Evolutionary conservation across 2,888 invertebrate genomes (phyloP), one percentile per base, ranked within the genome.

Genomic region (Dyspetes luteomarginatus): DNA sequence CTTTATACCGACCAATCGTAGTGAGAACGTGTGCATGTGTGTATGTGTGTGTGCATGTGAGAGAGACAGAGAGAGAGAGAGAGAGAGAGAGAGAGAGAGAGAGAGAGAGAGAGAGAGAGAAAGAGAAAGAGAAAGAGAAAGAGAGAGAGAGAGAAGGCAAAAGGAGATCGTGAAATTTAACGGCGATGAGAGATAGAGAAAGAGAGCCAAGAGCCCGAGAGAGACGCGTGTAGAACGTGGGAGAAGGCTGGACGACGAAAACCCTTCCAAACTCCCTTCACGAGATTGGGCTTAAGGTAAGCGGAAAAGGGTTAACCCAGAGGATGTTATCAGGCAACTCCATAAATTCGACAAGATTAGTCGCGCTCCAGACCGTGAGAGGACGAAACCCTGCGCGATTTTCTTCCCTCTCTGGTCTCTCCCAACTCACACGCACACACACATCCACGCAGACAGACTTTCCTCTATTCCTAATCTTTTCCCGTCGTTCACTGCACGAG

Each of bases 291-390:
- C 88, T 88, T 87, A 88, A 85, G 86, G 88, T 86, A 86, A 88
- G 86, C 87, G 87, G 87, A 86, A 88, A 86, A 86, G 87, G 86
- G 85, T 82, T 83, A 82, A 83, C 81, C 82, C 81, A 78, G 77
- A 82, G 86, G 86, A 89, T 88, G 85, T 87, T 89, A 89, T 89
- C 88, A 85, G 86, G 83, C 82, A 76, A 86, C 86, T 87, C 87
- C 87, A 89, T 89, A 89, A 89, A 89, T 89, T 88, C 85, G 79
- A 82, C 85, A 85, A 89, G 89, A 89, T 89, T 89, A 89, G 88
- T 88, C 84, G 81, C 83, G 82, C 78, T 74, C 56, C 15, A 28
- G 78, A 82, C 86, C 71, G 79, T 55, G 78, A 50, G 79, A 60
- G 80, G 62, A 81, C 73, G 68, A 78, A 60, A 76, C 48, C 26